Evolutionary conservation across 2,888 invertebrate species (phyloP).

Genomic region (Drosophila quinaria): DNA sequence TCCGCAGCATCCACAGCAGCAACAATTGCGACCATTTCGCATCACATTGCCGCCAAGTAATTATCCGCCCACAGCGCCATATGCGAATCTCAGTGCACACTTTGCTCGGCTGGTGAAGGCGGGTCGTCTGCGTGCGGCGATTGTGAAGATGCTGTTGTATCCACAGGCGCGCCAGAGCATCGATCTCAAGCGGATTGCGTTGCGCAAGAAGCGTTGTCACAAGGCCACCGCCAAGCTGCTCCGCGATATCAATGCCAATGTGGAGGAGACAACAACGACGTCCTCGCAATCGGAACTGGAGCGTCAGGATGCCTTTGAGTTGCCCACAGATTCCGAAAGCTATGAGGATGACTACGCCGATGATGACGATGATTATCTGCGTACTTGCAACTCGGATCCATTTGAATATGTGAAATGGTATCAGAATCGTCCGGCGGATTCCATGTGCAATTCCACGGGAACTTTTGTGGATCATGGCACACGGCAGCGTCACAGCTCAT

Average conservation of each 20-base stretch:
- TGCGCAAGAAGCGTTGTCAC: constrained; percentile 85
- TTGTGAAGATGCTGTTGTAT: constrained; percentile 92
- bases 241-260: constrained; percentile 83
- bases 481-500: constrained; percentile 74
- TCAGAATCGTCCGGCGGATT: constrained; percentile 86
- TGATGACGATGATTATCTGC: constrained; percentile 66
- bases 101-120: constrained; percentile 91
- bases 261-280: constrained; percentile 16
- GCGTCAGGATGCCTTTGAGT: constrained; percentile 88
- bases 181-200: constrained; percentile 87
- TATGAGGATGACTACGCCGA: constrained; percentile 83
- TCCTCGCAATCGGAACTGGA: constrained; percentile 83
- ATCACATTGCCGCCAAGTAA: constrained; percentile 90
- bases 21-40: constrained; percentile 31
- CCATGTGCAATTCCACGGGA: constrained; percentile 83
- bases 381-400: constrained; percentile 87
- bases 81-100: constrained; percentile 91
- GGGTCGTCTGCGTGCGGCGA: constrained; percentile 89
- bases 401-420: constrained; percentile 90
- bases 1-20: neutral
- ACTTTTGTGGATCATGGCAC: constrained; percentile 87
- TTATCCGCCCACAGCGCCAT: constrained; percentile 92
- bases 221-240: constrained; percentile 85
- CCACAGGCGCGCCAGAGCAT: constrained; percentile 87
- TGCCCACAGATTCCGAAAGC: constrained; percentile 86